Evolutionary conservation across 1,140 invertebrate species (phyloP), one percentile per base, ranked within the genome.

Genomic region (Cotesia glomerata): DNA sequence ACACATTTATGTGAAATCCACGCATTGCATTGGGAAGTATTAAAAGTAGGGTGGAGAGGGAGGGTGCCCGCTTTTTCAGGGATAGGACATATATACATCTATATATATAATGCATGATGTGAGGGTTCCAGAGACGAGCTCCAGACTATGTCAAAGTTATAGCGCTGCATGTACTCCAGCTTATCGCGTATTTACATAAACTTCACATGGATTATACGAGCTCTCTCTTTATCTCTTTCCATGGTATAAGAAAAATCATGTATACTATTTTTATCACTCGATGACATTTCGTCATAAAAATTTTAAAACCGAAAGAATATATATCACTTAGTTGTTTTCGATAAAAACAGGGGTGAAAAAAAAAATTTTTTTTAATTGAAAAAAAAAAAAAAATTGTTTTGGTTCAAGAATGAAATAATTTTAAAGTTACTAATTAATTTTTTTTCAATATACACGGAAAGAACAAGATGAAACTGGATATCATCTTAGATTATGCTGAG

Each of bases 101-200:
- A 26, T 26, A 26, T 26, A 26, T 26, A 26, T 26, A 26, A 26
- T 26, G 26, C 26, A 54, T 54, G 16, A 54, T 26, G 18, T 9
- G 18, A 5, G 9, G 16, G 56, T 4, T 16, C 26, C 14, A 69
- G 56, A 32, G 18, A 59, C 16, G 56, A 34, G 16, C 52, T 58
- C 58, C 16, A 69, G 14, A 59, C 32, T 36, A 39, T 34, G 68
- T 69, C 68, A 69, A 69, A 58, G 16, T 9, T 58, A 58, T 18
- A 26, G 18, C 34, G 54, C 49, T 51, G 49, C 26, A 51, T 67
- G 49, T 68, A 68, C 65, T 45, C 39, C 56, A 62, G 68, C 58
- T 69, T 69, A 69, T 69, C 68, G 68, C 34, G 39, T 69, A 69
- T 69, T 69, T 69, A 69, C 68, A 69, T 69, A 69, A 45, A 69